Base-by-base conservation (phyloP, 2,888 invertebrate genomes). In the Syritta pipiens region DNA sequence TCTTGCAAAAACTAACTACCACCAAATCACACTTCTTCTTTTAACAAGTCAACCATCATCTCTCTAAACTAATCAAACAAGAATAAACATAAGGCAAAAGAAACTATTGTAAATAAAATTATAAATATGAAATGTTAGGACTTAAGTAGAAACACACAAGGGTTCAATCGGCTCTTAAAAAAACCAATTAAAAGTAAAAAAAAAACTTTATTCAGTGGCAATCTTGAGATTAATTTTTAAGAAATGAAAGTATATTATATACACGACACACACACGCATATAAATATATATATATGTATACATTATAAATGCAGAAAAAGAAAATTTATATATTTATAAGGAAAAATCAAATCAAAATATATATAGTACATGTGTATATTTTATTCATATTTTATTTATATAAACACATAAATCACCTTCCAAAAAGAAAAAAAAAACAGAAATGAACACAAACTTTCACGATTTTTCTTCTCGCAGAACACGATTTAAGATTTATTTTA, bases 151-250 rank as follows among this genome's bases (percentile, higher is more conserved):
- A 4, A 42, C 26, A 12, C 12, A 20, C 37, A 17, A 17, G 24
- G 22, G 22, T 22, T 4, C 20, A 44, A 44, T 22, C 22, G n/a
- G n/a, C 44, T 20, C 5, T 59, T 22, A 44, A 40, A 46, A 51
- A 37, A 30, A 48, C 19, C 28, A 55, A 55, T 37, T 24, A 42
- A 53, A 40, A 57, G 28, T 48, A 24, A 49, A 63, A 76, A 26
- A 63, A 62, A 44, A 53, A 30, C 12, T 24, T 53, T 30, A 63
- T 60, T 77, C 60, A 62, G 74, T 79, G 77, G 82, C 81, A 81
- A 81, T 82, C 69, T 82, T 82, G 81, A 82, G 81, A 81, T 77
- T 82, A 81, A 74, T 55, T 71, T 35, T 68, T 68, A 81, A 77
- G 67, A 57, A 48, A 62, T 40, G 20, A 53, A 67, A 49, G 37